Base-by-base conservation (phyloP, 2,888 invertebrate genomes). In the Drosophila histrio region DNA sequence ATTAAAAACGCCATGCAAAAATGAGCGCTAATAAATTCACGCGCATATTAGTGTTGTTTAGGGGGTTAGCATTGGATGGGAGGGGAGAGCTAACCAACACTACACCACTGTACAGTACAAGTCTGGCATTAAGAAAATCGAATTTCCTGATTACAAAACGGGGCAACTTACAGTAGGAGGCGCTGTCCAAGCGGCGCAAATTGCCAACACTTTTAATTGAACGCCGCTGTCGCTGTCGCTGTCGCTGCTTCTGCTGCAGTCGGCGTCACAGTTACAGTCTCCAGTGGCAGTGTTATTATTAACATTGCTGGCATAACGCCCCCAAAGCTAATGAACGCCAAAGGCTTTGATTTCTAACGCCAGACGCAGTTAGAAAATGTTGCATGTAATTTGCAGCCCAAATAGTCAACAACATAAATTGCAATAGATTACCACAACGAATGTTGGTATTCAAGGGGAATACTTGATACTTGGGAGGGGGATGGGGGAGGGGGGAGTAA, bases 241-340 rank as follows among this genome's bases (percentile, higher is more conserved):
- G 61, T 26, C 9, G 60, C 32, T 22, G 41, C 54, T 44, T 66
- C 61, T 56, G 62, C 17, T 41, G 49, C 66, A 13, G 63, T 30
- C 26, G 47, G 8, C 38, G 56, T 39, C 46, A 21, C 11, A 24
- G 62, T 32, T 21, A 41, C 59, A 19, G 54, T 21, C 17, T 32
- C 6, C 52, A 15, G 62, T 15, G 22, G 59, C 52, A 52, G 52
- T 52, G 81, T 80, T 87, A 67, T 77, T 78, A 76, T 79, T 77
- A 79, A 73, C 77, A 73, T 77, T 70, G 79, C 77, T 67, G 47
- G 72, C 67, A 67, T 58, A 79, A 89, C 89, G 89, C 89, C 89
- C 90, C 89, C 84, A 84, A 80, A 89, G 90, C 89, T 89, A 89
- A 89, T 89, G 89, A 89, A 89, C 81, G 89, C 90, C 89, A 76